Percentiles rank a stretch among this genome's conserved stretches.
Conservation (phyloP, 2,888 invertebrate genomes). For the Dendrolimus houi region DNA sequence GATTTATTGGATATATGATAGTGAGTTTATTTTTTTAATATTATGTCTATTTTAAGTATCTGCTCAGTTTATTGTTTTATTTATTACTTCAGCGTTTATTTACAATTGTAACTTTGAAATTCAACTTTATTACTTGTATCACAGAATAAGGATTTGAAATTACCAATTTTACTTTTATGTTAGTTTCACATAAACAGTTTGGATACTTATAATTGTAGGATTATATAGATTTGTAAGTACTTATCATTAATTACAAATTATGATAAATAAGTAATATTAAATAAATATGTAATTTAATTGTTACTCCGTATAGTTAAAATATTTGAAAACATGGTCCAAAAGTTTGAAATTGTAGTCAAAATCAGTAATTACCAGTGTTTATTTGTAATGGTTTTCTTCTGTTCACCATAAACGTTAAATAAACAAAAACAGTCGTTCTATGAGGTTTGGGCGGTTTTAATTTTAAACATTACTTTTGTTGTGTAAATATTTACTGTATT, state of each 20-base stretch:
- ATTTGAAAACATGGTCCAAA: slow-evolving; percentile 68
- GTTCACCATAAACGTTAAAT: slow-evolving; percentile 3
- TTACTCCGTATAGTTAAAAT: slow-evolving; percentile 25
- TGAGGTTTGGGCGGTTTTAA: slow-evolving; percentile 9
- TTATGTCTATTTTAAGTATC: slow-evolving; percentile 37
- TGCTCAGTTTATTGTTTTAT: slow-evolving; percentile 60
- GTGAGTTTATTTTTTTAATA: slow-evolving; percentile 16
- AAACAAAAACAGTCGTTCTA: slow-evolving; percentile 4
- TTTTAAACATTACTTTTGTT: slow-evolving; percentile 6
- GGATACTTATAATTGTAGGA: not conserved
- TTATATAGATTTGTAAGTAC: slow-evolving; percentile 30
- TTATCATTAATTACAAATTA: slow-evolving; percentile 41
- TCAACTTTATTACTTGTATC: no score
- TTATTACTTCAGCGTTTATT: slow-evolving; percentile 33
- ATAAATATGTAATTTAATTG: slow-evolving; percentile 11
- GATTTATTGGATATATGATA: slow-evolving; percentile 1
- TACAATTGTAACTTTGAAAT: no score
- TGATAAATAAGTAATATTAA: slow-evolving; percentile 22
- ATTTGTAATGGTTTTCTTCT: slow-evolving; percentile 9
- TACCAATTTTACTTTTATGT: not conserved
- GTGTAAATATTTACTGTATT: slow-evolving; percentile 19
- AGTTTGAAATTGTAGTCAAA: slow-evolving; percentile 63
- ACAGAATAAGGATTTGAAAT: not conserved
- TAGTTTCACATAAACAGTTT: not conserved
- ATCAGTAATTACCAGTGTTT: slow-evolving; percentile 53